Evolutionary conservation across 2,113 vertebrate genomes (phyloP), one percentile per base, ranked within the genome.

Genomic region (Pontoporia blainvillei): DNA sequence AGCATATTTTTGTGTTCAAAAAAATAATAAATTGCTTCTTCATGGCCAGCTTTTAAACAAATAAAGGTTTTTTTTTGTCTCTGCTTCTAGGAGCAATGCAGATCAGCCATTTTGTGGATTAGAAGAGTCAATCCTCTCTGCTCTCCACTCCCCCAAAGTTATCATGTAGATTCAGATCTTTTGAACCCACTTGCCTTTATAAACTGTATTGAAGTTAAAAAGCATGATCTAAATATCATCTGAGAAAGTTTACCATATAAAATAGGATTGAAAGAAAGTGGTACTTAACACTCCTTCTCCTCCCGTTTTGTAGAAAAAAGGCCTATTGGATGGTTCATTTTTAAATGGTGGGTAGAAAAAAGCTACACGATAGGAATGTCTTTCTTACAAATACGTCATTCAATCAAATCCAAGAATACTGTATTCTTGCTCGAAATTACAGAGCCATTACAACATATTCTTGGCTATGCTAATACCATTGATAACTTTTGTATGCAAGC

Each of bases 381-480:
- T 29, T 89, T 94, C 73, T 85, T 11, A 93, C 2, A 82, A 83
- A 81, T 34, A 76, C 29, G 59, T 76, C 86, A 85, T 75, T 72
- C 78, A 94, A 46, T 76, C 20, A 46, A 88, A 71, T 52, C 54
- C 27, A 89, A 87, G 29, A 41, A 14, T 25, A 85, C 15, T 79
- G 4, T 71, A 92, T 49, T 90, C 67, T 88, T 91, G 17, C 61
- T 20, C 73, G 90, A 90, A 96, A 88, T 39, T 73, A 73, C 0
- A 69, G n/a, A 82, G 36, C 20, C 76, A 8, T 46, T 82, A 72
- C 2, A 71, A n/a, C 25, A 8, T 23, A 92, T 92, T 95, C 72
- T 44, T 98, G 95, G 69, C 41, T 90, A 29, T 71, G 85, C 86
- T 97, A 95, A 97, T 97, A 83, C 18, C 93, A 93, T 82, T 44